Conservation (phyloP, 2,113 vertebrate species). For the Paralichthys olivaceus region DNA sequence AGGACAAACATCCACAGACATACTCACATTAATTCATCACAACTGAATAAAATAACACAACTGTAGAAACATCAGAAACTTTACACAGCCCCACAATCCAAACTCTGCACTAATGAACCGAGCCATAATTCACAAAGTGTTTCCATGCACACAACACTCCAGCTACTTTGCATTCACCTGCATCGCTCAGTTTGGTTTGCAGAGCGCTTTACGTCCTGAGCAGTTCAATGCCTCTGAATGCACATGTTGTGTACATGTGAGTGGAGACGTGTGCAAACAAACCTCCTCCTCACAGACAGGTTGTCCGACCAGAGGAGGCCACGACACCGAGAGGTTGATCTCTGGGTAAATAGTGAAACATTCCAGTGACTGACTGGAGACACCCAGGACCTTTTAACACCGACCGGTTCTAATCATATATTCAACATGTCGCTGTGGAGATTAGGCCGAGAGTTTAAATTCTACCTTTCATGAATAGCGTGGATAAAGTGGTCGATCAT, state of each 20-base stretch:
- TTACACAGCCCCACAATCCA: neutral
- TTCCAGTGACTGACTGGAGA: slow-evolving; percentile 14
- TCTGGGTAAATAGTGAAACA: slow-evolving; percentile 16
- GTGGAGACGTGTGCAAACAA: neutral
- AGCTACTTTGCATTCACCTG: neutral
- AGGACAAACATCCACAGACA: no score
- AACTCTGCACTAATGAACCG: neutral
- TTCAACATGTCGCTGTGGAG: neutral
- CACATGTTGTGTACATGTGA: neutral
- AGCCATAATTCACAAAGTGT: neutral
- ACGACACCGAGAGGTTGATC: neutral
- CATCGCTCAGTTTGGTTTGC: slow-evolving; percentile 7
- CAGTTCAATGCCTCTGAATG: neutral
- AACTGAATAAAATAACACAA: no score
- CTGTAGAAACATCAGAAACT: neutral
- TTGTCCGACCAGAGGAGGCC: neutral
- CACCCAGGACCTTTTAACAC: no score
- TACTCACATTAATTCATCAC: no score
- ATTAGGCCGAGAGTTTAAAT: no score
- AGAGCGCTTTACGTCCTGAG: slow-evolving; percentile 5
- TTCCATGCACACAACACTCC: neutral
- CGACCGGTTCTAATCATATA: neutral
- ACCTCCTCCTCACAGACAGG: neutral
- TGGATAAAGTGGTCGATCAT: no score
- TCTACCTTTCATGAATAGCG: no score